A percentile compares a stretch with the other conserved stretches of the same genome.
phyloP scores from a whole-genome alignment of 2,797 vertebrate genomes.

The Sebastes nivosus region DNA sequence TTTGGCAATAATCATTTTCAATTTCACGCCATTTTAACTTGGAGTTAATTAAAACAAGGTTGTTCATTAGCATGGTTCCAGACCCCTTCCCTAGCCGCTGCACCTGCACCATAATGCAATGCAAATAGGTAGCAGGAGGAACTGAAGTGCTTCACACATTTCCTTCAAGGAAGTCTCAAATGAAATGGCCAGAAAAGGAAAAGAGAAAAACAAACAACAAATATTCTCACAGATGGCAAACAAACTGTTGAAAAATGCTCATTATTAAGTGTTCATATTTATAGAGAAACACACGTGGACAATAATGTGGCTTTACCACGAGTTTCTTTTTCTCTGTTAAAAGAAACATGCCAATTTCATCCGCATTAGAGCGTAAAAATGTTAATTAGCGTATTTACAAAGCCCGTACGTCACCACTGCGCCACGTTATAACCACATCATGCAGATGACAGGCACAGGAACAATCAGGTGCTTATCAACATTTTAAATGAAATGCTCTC shows the following conservation, averaged over 20 bases:
- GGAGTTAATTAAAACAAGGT: slow-evolving; percentile 87
- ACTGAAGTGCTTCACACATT: slow-evolving; percentile 58
- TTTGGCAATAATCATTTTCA: slow-evolving; percentile 86
- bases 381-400: slow-evolving; percentile 18
- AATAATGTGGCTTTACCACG: background rate
- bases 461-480: slow-evolving; percentile 65
- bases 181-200: slow-evolving; percentile 41
- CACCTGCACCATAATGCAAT: slow-evolving; percentile 76
- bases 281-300: background rate
- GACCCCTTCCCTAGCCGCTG: slow-evolving; percentile 68
- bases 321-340: slow-evolving; percentile 19
- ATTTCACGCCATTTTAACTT: slow-evolving; percentile 89
- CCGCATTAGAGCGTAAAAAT: slow-evolving; percentile 30
- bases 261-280: slow-evolving; percentile 20
- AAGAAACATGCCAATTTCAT: slow-evolving; percentile 44
- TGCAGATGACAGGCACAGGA: slow-evolving; percentile 39
- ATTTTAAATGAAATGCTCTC: slow-evolving; percentile 66
- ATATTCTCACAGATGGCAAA: slow-evolving; percentile 28
- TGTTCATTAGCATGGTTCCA: slow-evolving; percentile 81
- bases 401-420: background rate
- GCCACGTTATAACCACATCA: slow-evolving; percentile 19
- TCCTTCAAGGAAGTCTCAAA: slow-evolving; percentile 48
- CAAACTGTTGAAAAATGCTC: slow-evolving; percentile 17
- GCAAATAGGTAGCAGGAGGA: slow-evolving; percentile 67
- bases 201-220: slow-evolving; percentile 48